These are phyloP conservation scores for Drosophila mojavensis DNA, from an alignment of 1,140 invertebrate genomes.

Conservation along the genomic window DNA sequence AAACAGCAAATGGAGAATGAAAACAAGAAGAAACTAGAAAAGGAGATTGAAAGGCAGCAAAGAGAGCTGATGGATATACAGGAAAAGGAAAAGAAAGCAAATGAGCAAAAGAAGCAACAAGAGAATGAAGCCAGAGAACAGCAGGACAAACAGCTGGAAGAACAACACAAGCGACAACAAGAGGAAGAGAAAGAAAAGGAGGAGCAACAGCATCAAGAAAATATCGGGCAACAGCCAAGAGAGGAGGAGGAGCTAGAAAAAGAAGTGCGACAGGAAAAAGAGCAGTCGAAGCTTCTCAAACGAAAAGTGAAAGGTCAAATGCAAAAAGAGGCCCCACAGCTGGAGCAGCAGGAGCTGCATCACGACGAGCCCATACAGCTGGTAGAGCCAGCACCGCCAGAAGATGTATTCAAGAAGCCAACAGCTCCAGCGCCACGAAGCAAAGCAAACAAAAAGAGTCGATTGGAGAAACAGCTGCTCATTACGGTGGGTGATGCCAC, in stretches of 20 bases:
- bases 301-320: too few relatives aligned
- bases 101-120: neutral
- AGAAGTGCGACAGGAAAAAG: constrained; percentile 14
- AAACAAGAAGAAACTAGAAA: neutral
- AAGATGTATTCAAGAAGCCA: constrained; percentile 68
- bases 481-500: neutral
- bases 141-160: too few relatives aligned
- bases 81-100: neutral
- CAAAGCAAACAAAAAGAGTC: constrained; percentile 10
- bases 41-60: neutral
- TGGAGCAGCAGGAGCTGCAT: neutral
- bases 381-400: neutral
- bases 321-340: neutral
- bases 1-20: neutral
- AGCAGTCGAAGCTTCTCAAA: neutral
- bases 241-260: neutral
- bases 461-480: constrained; percentile 22
- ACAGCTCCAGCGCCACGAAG: constrained; percentile 39
- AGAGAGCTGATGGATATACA: neutral
- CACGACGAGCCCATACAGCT: neutral
- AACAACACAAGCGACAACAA: too few relatives aligned
- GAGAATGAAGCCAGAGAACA: too few relatives aligned
- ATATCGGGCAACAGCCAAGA: neutral
- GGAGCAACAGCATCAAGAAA: neutral
- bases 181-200: too few relatives aligned